Base-by-base conservation (phyloP, 92 coral and sea anemone species). In the Siderastrea radians region DNA sequence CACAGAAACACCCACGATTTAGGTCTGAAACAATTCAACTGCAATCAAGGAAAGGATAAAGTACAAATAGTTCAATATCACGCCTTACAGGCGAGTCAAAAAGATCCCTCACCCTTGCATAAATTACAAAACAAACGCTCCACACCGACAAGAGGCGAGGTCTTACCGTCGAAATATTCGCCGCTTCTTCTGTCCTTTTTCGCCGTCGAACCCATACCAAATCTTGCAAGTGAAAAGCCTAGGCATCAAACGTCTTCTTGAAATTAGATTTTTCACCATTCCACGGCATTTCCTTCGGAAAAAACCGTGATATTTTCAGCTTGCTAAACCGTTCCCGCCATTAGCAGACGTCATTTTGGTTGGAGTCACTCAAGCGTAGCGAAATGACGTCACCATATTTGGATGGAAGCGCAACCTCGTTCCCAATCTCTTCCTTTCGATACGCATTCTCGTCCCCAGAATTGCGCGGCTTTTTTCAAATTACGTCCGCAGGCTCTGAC, bases 261-360 rank as follows among this genome's bases (percentile, higher is more conserved):
- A 73, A 77, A 49, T 65, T 50, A 86, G 78, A 86, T 26, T 76
- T 67, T 58, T 10, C 75, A 67, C 73, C 82, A 86, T 80, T 86
- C 60, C 78, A 74, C 65, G 13, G 79, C 77, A 85, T 83, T 82
- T 86, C 73, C 50, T n/a, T 55, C 47, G 76, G 59, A 65, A 78
- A 91, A 93, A 86, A 62, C 90, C 89, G 61, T 46, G 66, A 87
- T 76, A 89, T 88, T 72, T 76, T 86, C 81, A 88, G 93, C 90
- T 82, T 82, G 64, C 87, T 87, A 84, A 74, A 89, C 86, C 63
- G 72, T 95, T 95, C 98, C 98, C 98, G 98, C 98, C 98, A 95
- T 91, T 69, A 52, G 50, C 87, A 85, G 93, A 90, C 93, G 89
- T 81, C 95, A 89, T 74, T 74, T 78, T 53, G 46, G 68, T 57